Percentiles rank a stretch among this genome's conserved stretches.
phyloP scores from a whole-genome alignment of 1,140 invertebrate genomes.

The Cylas formicarius region DNA sequence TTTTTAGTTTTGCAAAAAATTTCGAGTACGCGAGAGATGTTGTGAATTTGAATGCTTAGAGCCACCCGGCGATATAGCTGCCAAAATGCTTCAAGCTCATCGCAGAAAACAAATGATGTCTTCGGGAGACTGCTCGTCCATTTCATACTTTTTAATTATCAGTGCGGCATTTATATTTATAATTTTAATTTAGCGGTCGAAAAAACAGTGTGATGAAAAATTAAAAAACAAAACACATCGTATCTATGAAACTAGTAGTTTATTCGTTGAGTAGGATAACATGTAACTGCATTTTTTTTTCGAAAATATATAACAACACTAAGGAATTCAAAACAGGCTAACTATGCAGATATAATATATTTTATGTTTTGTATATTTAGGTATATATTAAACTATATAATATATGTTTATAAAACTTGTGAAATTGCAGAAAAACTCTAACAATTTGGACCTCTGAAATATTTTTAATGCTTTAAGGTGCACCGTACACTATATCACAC shows the following conservation, averaged over 20 bases:
- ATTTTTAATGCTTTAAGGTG: conserved; percentile 40
- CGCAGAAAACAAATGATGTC: too few relatives aligned
- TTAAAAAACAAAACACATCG: too few relatives aligned
- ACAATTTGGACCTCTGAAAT: conserved; percentile 43
- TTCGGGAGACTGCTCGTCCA: too few relatives aligned
- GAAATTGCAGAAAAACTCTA: conserved; percentile 44
- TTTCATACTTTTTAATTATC: too few relatives aligned
- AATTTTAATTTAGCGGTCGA: too few relatives aligned
- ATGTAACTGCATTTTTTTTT: conserved; percentile 35
- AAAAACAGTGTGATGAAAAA: too few relatives aligned
- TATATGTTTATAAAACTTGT: conserved; percentile 43
- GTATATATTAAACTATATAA: conserved; percentile 36
- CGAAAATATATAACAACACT: conserved; percentile 38
- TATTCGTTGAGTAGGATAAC: conserved; percentile 39
- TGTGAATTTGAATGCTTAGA: conserved; percentile 72
- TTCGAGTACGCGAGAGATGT: conserved; percentile 64
- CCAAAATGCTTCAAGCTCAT: conserved; percentile 30
- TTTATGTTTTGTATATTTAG: conserved; percentile 34
- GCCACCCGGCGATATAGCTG: conserved; percentile 52
- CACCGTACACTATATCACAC: conserved; percentile 42
- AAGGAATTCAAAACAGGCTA: conserved; percentile 38
- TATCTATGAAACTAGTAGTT: conserved; percentile 39
- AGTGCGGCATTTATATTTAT: too few relatives aligned
- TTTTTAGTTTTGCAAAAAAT: conserved; percentile 65
- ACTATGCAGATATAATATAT: conserved; percentile 34